Evolutionary conservation across 2,888 invertebrate species (phyloP).

Genomic region (Ferrisia virgata): DNA sequence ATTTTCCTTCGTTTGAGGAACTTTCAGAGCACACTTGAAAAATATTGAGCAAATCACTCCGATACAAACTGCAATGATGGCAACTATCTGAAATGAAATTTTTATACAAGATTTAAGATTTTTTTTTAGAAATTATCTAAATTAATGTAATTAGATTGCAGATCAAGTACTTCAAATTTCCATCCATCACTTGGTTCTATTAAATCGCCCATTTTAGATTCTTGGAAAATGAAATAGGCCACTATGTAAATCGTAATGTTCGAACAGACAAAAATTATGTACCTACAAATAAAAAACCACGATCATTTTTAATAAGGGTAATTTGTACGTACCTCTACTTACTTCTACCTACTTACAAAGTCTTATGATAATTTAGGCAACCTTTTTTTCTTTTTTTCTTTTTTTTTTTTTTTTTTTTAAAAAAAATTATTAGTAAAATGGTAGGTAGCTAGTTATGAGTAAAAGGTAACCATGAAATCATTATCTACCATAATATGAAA

Average conservation of each 20-base stretch:
- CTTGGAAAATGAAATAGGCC: constrained; percentile 49
- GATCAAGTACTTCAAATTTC: constrained; percentile 47
- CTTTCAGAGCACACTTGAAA: constrained; percentile 40
- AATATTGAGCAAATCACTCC: constrained; percentile 45
- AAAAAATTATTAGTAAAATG: no score
- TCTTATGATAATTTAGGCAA: no score
- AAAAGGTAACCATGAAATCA: neutral
- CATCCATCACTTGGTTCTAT: constrained; percentile 46
- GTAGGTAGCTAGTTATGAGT: neutral
- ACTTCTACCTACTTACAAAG: no score
- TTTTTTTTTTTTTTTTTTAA: neutral
- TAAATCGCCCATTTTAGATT: constrained; percentile 19
- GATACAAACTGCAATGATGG: constrained; percentile 39
- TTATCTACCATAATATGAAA: neutral
- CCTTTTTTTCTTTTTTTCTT: no score
- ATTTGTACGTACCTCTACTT: no score
- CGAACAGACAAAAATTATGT: constrained; percentile 49
- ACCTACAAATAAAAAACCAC: constrained; percentile 44
- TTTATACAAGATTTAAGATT: neutral
- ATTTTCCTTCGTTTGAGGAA: neutral
- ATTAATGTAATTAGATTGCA: neutral
- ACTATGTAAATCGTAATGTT: constrained; percentile 49
- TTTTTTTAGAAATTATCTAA: neutral
- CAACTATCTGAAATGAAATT: constrained; percentile 42
- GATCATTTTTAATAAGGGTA: neutral